These are phyloP conservation scores for Syngnathus acus DNA, from an alignment of 2,797 vertebrate species.

Conservation along the genomic window DNA sequence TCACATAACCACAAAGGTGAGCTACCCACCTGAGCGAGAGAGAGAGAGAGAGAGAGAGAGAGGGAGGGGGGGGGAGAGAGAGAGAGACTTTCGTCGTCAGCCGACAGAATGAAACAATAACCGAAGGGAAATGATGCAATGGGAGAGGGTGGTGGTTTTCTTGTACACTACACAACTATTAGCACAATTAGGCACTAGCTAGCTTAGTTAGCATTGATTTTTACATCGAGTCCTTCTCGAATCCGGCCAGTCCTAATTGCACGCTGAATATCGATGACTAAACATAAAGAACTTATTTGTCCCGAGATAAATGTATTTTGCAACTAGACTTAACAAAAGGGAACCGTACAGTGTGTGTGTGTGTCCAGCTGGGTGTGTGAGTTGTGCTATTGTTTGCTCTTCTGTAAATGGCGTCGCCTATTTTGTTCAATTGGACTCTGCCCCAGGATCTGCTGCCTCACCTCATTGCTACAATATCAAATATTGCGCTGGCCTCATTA, in stretches of 20 bases:
- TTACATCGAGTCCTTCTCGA: neutral
- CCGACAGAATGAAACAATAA: neutral
- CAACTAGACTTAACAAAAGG: neutral
- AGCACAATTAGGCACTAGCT: neutral
- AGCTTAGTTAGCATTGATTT: neutral
- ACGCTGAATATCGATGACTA: neutral
- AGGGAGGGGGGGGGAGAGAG: constrained; percentile 10
- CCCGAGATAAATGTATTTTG: neutral
- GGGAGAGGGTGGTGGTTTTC: neutral
- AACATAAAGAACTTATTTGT: neutral
- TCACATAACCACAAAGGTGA: constrained; percentile 74
- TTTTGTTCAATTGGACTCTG: constrained; percentile 56
- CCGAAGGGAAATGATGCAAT: neutral
- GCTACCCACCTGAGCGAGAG: constrained; percentile 37
- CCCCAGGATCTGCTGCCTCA: constrained; percentile 32
- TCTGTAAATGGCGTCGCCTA: constrained; percentile 50
- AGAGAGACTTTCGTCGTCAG: neutral
- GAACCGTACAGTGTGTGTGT: neutral
- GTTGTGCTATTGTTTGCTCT: constrained; percentile 35
- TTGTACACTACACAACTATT: too few species aligned
- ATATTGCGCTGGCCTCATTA: neutral
- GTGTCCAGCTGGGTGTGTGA: constrained; percentile 1
- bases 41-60: constrained; percentile 7
- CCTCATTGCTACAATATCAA: neutral
- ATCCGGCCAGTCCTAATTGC: neutral